These are phyloP conservation scores for Poeciliopsis turneri DNA, from an alignment of 2,797 vertebrate species.

Conservation along the genomic window DNA sequence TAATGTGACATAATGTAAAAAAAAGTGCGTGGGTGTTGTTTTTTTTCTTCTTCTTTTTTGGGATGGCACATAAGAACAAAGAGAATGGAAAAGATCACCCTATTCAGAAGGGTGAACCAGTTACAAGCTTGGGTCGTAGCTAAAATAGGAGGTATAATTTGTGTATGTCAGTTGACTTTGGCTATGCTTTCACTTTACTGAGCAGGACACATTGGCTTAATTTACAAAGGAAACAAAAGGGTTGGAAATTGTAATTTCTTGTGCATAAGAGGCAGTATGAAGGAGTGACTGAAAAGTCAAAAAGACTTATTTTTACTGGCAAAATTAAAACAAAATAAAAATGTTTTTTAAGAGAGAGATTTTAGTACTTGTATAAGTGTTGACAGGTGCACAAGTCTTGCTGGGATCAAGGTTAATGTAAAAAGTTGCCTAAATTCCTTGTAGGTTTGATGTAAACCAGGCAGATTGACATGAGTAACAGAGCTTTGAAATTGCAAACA, in stretches of 20 bases:
- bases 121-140: not conserved
- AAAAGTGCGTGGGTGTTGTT: not conserved
- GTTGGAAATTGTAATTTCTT: slow-evolving; percentile 55
- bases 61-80: not conserved
- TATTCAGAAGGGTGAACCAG: not conserved
- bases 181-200: slow-evolving; percentile 9
- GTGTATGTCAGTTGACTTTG: not conserved
- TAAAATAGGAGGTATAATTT: slow-evolving; percentile 7
- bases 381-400: not conserved
- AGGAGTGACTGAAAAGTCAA: slow-evolving; percentile 19
- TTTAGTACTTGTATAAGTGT: not conserved
- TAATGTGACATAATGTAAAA: not conserved
- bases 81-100: not conserved
- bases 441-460: not conserved
- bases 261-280: slow-evolving; percentile 39
- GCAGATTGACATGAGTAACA: slow-evolving; percentile 16
- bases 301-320: slow-evolving; percentile 18
- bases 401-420: slow-evolving; percentile 8
- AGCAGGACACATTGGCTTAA: slow-evolving; percentile 30
- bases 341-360: not conserved
- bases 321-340: slow-evolving; percentile 17
- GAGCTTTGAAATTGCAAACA: slow-evolving; percentile 19
- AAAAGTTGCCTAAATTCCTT: slow-evolving; percentile 2
- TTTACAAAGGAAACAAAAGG: slow-evolving; percentile 1
- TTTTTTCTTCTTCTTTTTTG: not conserved